Evolutionary conservation across 1,140 invertebrate genomes (phyloP), one percentile per base, ranked within the genome.

Genomic region (Cotesia typhae): DNA sequence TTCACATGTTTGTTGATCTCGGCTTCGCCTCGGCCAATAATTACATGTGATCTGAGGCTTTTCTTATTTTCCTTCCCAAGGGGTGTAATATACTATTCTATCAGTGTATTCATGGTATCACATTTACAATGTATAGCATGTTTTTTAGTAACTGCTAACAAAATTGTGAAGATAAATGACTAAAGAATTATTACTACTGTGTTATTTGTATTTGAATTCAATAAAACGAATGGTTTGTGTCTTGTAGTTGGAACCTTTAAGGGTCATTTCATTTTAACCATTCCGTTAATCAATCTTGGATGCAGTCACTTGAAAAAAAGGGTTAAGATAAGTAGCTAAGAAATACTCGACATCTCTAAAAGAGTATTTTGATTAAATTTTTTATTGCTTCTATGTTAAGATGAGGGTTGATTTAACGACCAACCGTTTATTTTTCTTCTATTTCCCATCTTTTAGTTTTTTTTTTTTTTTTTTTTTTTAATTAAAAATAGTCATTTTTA

Each of bases 341-440:
- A 55, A 75, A 76, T 81, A 80, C 75, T 85, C 83, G 85, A 87
- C 86, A 87, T 87, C 86, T 85, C 82, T 78, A 81, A 83, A 83
- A 86, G 85, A 83, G 85, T 81, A 86, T 85, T 87, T 87, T 87
- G 85, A 87, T 87, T 87, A 87, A 87, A 87, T 85, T 86, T 87
- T 87, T 87, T 87, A 87, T 86, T 84, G 83, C 84, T 78, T 80
- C 73, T 57, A 69, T 68, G 77, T 78, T 79, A 9, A 67, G 17
- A 70, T 37, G 51, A 55, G 57, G 76, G 77, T 75, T 84, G 84
- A 86, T 85, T 85, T 85, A 84, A 84, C 78, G 79, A 69, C 71
- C 73, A 68, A 66, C 73, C 75, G 67, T 64, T 64, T 60, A 57
- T 73, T 55, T 47, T 57, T 53, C 35, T 77, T 78, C 77, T 78